A percentile compares a stretch with the other conserved stretches of the same genome.
phyloP scores from a whole-genome alignment of 2,797 vertebrate genomes.

The Xiphorhynchus erythropygius region DNA sequence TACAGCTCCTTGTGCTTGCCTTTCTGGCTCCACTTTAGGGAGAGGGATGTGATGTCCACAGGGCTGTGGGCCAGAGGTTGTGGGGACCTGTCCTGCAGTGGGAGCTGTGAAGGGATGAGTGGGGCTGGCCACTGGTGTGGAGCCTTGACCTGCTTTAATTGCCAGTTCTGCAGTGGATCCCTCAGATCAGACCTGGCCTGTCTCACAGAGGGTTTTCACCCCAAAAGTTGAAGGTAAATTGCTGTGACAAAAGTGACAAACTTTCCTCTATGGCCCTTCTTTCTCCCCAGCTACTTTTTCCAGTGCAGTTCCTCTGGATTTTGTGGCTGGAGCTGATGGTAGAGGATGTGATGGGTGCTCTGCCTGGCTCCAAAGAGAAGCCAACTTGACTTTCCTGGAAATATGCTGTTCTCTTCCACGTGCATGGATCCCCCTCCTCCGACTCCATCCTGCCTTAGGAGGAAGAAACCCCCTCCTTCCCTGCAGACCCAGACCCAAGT shows the following conservation, averaged over 20 bases:
- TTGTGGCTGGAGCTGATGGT: accelerated
- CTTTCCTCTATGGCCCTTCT: neutral
- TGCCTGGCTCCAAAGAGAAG: neutral
- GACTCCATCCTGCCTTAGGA: neutral
- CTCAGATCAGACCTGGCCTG: neutral
- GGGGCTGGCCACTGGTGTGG: accelerated
- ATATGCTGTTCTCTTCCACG: accelerated
- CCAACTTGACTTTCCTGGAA: accelerated
- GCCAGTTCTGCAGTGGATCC: neutral
- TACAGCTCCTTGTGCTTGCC: accelerated
- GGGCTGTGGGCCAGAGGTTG: neutral
- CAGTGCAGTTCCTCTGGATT: accelerated
- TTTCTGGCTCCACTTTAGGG: accelerated
- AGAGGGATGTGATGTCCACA: accelerated
- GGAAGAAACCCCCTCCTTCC: no score
- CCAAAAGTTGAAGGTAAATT: neutral
- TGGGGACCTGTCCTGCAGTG: accelerated
- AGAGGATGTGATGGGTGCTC: neutral
- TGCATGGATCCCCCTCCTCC: accelerated
- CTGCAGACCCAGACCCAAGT: neutral
- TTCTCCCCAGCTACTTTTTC: neutral
- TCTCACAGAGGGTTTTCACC: neutral
- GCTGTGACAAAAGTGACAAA: neutral
- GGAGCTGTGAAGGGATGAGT: accelerated
- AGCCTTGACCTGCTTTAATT: neutral